phyloP scores from a whole-genome alignment of 2,797 vertebrate genomes.

The Sylvia borin region DNA sequence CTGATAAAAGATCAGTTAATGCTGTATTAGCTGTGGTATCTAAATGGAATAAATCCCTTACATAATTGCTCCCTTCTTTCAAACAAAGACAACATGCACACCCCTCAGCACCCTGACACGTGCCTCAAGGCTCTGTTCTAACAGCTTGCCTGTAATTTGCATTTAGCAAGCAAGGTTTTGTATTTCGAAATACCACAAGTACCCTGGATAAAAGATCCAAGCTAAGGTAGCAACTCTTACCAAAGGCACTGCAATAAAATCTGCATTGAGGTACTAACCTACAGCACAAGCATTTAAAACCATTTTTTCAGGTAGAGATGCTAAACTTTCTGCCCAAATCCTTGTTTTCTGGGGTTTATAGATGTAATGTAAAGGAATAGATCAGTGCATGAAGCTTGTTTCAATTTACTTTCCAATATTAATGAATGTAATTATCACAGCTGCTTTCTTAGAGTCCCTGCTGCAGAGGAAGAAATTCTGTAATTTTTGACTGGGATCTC shows the following conservation, averaged over 20 bases:
- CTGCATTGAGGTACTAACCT: not conserved
- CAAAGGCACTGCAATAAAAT: not conserved
- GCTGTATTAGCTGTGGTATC: not conserved
- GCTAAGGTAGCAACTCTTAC: not conserved
- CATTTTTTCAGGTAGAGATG: not conserved
- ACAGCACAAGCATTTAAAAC: not conserved
- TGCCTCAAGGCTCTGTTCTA: conserved; percentile 41
- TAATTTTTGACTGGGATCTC: not conserved
- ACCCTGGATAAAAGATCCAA: not conserved
- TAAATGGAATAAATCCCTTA: conserved; percentile 13
- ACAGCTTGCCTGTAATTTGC: conserved; percentile 1
- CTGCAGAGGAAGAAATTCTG: not conserved
- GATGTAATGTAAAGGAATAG: not conserved
- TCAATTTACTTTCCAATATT: not conserved
- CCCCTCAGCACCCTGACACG: not conserved
- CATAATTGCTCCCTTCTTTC: conserved; percentile 53
- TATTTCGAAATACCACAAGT: not conserved
- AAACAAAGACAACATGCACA: not conserved
- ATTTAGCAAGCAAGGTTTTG: conserved; percentile 2
- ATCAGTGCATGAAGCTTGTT: not conserved
- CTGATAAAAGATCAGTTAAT: not conserved
- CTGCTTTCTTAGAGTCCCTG: not conserved
- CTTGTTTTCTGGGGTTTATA: not conserved
- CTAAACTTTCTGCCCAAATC: not conserved
- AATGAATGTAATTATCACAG: not conserved